Conservation (phyloP, 2,888 invertebrate genomes). For the Coecobrya sp. region DNA sequence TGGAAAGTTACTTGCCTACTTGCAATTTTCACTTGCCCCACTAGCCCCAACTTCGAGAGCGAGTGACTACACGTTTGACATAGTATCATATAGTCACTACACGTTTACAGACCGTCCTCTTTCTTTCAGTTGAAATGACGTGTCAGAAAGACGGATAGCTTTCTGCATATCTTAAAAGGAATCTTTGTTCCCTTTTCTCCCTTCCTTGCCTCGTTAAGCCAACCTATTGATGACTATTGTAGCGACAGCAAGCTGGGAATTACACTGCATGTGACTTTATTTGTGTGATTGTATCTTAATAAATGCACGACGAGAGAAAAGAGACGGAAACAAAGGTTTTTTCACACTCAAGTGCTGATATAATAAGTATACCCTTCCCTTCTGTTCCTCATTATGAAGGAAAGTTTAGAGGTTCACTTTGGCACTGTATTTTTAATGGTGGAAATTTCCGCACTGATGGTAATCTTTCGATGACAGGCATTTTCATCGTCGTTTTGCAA, state of each 20-base stretch:
- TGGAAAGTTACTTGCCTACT: not conserved
- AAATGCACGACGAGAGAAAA: not conserved
- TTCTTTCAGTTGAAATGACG: constrained; percentile 31
- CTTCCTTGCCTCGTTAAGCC: constrained; percentile 4
- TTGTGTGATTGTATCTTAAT: constrained; percentile 12
- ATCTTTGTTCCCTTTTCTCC: constrained; percentile 61
- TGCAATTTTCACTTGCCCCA: not conserved
- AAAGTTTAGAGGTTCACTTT: not conserved
- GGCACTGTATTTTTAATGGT: constrained; percentile 9
- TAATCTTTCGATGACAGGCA: constrained; percentile 26
- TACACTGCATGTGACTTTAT: constrained; percentile 11
- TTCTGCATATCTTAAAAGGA: constrained; percentile 69
- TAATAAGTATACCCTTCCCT: not conserved
- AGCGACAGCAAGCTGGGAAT: not conserved
- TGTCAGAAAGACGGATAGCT: constrained; percentile 65
- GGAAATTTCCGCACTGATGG: constrained; percentile 21
- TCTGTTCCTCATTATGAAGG: not conserved
- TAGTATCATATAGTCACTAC: constrained; percentile 8
- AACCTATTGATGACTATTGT: constrained; percentile 36
- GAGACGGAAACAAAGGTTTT: constrained; percentile 8
- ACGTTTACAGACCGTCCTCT: not conserved
- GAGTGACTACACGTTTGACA: not conserved
- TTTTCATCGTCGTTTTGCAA: not conserved
- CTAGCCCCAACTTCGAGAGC: not conserved
- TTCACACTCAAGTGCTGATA: constrained; percentile 11